Percentiles rank a stretch among this genome's conserved stretches.
phyloP scores from a whole-genome alignment of 2,113 vertebrate species.

The Nerophis ophidion region DNA sequence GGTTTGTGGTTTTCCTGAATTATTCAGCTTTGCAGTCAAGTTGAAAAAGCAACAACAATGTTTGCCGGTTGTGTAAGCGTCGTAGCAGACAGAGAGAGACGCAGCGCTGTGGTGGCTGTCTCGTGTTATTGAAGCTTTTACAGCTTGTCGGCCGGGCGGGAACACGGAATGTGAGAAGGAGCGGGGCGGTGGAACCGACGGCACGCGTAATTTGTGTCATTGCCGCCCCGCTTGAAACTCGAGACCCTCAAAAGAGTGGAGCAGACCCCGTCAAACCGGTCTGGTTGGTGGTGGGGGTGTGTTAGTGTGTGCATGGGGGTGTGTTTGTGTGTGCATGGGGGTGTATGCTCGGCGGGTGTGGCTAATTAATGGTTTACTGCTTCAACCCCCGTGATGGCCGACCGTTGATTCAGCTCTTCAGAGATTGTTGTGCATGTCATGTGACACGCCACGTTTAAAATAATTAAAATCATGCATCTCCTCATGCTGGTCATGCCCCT shows the following conservation, averaged over 20 bases:
- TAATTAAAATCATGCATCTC: constrained; percentile 47
- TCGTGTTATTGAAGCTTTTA: constrained; percentile 42
- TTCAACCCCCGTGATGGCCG: constrained; percentile 14
- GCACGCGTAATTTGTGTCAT: background rate
- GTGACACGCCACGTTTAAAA: constrained; percentile 43
- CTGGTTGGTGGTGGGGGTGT: too few species aligned
- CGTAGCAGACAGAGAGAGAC: constrained; percentile 6
- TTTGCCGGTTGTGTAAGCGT: too few species aligned
- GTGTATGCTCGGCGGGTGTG: background rate
- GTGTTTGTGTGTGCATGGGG: constrained; percentile 7
- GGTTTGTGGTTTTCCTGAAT: too few species aligned
- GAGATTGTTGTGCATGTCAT: constrained; percentile 34
- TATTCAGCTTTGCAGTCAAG: too few species aligned
- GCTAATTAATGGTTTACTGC: constrained; percentile 19
- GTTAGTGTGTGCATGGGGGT: constrained; percentile 6
- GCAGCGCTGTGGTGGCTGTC: constrained; percentile 27
- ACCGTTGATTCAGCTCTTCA: constrained; percentile 6
- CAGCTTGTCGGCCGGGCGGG: constrained; percentile 26
- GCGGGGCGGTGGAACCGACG: constrained; percentile 3
- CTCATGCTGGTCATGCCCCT: constrained; percentile 47
- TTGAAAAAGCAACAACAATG: too few species aligned
- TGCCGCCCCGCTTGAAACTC: background rate
- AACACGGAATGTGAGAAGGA: constrained; percentile 33
- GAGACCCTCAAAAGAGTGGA: background rate
- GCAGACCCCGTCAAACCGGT: constrained; percentile 41